Conservation (phyloP, 2,113 vertebrate genomes). For the Channa maculata region DNA sequence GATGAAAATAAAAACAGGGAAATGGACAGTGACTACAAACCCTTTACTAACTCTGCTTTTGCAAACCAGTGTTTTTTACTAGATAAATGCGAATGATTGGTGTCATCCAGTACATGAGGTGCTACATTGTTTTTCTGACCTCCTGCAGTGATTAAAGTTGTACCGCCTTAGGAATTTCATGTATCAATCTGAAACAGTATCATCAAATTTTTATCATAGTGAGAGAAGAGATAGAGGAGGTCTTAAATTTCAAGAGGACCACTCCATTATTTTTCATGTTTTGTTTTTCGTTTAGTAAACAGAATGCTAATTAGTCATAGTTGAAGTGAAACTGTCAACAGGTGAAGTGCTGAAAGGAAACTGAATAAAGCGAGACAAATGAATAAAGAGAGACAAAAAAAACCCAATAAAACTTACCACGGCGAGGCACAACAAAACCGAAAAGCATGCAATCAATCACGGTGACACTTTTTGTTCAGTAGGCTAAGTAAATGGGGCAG, state of each 20-base stretch:
- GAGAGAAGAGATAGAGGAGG: background rate
- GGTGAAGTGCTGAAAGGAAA: slow-evolving; percentile 5
- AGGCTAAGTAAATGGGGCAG: background rate
- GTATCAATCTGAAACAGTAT: slow-evolving; percentile 17
- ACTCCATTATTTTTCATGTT: background rate
- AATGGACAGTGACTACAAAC: slow-evolving; percentile 11
- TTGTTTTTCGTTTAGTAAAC: slow-evolving; percentile 7
- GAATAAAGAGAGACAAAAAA: background rate
- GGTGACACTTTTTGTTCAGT: background rate
- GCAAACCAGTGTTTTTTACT: slow-evolving; percentile 3
- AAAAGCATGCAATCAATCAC: background rate
- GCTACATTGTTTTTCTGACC: background rate
- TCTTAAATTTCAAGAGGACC: slow-evolving; percentile 10
- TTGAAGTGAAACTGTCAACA: slow-evolving; percentile 10
- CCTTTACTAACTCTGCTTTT: slow-evolving; percentile 3
- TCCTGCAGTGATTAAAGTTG: slow-evolving; percentile 25
- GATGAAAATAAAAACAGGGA: background rate
- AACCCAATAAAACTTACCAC: background rate
- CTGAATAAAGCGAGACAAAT: slow-evolving; percentile 5
- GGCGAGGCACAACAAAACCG: background rate
- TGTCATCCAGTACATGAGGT: background rate
- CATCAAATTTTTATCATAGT: slow-evolving; percentile 39
- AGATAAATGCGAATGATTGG: too few species aligned
- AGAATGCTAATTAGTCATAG: slow-evolving; percentile 7
- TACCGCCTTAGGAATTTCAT: slow-evolving; percentile 6